Evolutionary conservation across 2,113 vertebrate genomes (phyloP), one percentile per base, ranked within the genome.

Genomic region (Menura novaehollandiae): DNA sequence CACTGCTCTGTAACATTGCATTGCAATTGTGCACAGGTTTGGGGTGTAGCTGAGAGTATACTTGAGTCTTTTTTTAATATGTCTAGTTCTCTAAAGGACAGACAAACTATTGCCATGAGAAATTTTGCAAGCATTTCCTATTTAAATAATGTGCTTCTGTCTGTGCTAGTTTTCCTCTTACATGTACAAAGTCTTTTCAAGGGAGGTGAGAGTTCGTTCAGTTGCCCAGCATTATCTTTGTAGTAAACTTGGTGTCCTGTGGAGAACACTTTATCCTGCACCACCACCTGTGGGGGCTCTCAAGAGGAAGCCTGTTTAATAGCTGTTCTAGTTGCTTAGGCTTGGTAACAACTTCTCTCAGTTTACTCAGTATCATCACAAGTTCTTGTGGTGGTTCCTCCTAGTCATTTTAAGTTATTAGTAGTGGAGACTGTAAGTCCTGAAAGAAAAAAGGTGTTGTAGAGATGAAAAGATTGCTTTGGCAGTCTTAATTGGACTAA

Each of bases 221-320:
- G 46, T 62, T 66, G 59, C 33, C 67, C 47, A 68, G 51, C 37
- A 26, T 53, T 85, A 53, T 51, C 33, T 75, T 10, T 80, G 59
- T 33, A n/a, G 41, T 43, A 49, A 56, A 73, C 30, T 44, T 58
- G 14, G 49, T 80, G 68, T 85, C 30, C 35, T 8, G 7, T 71
- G 68, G 52, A 77, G 47, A 72, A 32, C 10, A 13, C 30, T 83
- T 69, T 52, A 13, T 62, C 13, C 32, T 30, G 43, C 10, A 4
- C 23, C 52, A 8, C 16, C 22, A 60, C 15, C 23, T 0, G 0
- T 9, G 10, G 44, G 37, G 44, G 13, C 23, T 73, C 15, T 77
- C 18, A n/a, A 51, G 30, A 44, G 21, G 30, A 83, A 85, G 27
- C 46, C 33, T 71, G 18, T 67, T 56, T 6, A 52, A 75, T 30